Evolutionary conservation across 2,888 invertebrate species (phyloP), one percentile per base, ranked within the genome.

Genomic region (Apodemia hepburni): DNA sequence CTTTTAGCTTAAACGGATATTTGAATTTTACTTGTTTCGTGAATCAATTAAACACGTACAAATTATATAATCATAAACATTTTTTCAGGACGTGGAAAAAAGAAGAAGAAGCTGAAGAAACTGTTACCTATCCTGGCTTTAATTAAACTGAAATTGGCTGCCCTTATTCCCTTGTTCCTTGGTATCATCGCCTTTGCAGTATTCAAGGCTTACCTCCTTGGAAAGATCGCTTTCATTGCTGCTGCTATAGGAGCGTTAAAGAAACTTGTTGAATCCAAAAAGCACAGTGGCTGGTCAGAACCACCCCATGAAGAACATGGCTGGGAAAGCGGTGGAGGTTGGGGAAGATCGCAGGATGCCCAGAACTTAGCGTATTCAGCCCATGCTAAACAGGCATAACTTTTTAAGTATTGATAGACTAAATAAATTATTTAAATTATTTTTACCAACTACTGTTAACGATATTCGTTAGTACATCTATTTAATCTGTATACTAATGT

Each of bases 161-260:
- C 95, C 15, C 92, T 97, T 64, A 93, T 96, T 68, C 97, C 96
- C 3, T 84, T 97, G 69, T 94, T 95, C 75, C 93, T 97, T 58
- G 97, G 89, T 58, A 90, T 91, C 80, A 93, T 97, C 69, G 97
- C 96, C 38, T 92, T 97, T 66, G 92, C 97, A 35, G 95, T 96
- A 60, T 95, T 97, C 92, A 97, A 97, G 91, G 96, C 97, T 9
- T 93, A 96, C 78, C 89, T 97, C 64, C 93, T 97, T 69, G 96
- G 96, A 73, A 97, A 97, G 92, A 93, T 97, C 71, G 97, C 97
- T 0, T 93, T 97, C 71, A 93, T 96, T 71, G 93, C 97, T 68
- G 94, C 96, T 59, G 94, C 94, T 62, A 93, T 97, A 68, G 94
- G 96, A 65, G 91, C 85, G 1, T 66, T 92, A 71, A 92, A 92